Conservation (phyloP, 2,113 vertebrate species). For the Zeus faber region DNA sequence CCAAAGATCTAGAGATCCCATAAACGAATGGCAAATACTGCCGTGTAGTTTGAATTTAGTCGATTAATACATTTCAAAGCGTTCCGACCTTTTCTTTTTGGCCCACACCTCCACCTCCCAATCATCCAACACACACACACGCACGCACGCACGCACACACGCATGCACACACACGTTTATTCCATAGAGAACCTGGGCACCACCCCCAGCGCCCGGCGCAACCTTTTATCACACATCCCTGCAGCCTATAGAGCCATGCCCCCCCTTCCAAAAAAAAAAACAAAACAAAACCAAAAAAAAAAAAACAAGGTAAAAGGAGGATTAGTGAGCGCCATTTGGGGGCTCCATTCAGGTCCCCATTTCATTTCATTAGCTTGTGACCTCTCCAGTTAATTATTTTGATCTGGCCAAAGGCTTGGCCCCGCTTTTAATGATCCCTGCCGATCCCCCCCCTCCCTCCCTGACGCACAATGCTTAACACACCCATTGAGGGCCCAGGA, state of each 20-base stretch:
- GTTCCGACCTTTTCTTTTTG: no score
- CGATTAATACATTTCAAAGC: no score
- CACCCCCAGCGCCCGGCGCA: conserved; percentile 32
- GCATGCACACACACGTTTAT: conserved; percentile 26
- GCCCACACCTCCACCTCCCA: no score
- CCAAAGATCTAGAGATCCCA: no score
- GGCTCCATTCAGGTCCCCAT: conserved; percentile 62
- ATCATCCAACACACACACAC: conserved; percentile 19
- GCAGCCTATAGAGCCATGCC: conserved; percentile 46
- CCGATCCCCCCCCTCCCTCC: conserved; percentile 69
- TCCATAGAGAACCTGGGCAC: conserved; percentile 18
- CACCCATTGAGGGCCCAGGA: conserved; percentile 65
- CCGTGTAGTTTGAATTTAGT: no score
- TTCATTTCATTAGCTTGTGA: conserved; percentile 82
- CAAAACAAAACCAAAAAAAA: no score
- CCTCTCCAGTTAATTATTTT: conserved; percentile 83
- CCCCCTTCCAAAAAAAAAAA: no score
- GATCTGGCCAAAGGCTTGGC: conserved; percentile 77
- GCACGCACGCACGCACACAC: conserved; percentile 9
- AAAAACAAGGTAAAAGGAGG: conserved; percentile 74
- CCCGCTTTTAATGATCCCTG: conserved; percentile 78
- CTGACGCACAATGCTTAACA: conserved; percentile 77
- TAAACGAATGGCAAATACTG: no score
- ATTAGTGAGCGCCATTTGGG: conserved; percentile 75
- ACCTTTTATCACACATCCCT: conserved; percentile 58